phyloP scores from a whole-genome alignment of 1,140 invertebrate species.

The Mizuhopecten yessoensis region DNA sequence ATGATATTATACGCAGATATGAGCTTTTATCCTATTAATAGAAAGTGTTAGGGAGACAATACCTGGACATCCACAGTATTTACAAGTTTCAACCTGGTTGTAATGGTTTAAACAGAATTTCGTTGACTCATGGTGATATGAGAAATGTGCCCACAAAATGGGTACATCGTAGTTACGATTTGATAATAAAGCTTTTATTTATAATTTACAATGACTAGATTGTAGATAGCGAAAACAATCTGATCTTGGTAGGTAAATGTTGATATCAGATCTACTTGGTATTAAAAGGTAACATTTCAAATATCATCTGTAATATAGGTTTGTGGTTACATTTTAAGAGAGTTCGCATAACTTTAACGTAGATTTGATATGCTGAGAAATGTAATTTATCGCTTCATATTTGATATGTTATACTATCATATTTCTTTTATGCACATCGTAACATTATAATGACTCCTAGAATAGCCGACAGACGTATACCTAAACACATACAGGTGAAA shows the following conservation, averaged over 20 bases:
- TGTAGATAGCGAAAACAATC: not conserved
- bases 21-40: not conserved
- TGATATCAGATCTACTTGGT: not conserved
- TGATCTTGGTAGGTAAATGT: not conserved
- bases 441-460: too few relatives aligned
- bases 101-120: not conserved
- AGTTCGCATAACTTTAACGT: not conserved
- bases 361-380: not conserved
- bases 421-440: too few relatives aligned
- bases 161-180: not conserved
- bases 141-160: not conserved
- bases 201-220: not conserved
- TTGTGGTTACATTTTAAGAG: not conserved
- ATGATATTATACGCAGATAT: not conserved
- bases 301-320: not conserved
- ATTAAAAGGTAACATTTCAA: not conserved
- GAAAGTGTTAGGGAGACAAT: too few relatives aligned
- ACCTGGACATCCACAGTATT: not conserved
- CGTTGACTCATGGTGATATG: not conserved
- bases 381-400: not conserved
- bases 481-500: too few relatives aligned
- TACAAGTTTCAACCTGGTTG: not conserved
- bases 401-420: not conserved
- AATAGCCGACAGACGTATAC: too few relatives aligned
- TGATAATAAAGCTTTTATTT: not conserved